Evolutionary conservation across 2,113 vertebrate genomes (phyloP), one percentile per base, ranked within the genome.

Genomic region (Tachycineta bicolor): DNA sequence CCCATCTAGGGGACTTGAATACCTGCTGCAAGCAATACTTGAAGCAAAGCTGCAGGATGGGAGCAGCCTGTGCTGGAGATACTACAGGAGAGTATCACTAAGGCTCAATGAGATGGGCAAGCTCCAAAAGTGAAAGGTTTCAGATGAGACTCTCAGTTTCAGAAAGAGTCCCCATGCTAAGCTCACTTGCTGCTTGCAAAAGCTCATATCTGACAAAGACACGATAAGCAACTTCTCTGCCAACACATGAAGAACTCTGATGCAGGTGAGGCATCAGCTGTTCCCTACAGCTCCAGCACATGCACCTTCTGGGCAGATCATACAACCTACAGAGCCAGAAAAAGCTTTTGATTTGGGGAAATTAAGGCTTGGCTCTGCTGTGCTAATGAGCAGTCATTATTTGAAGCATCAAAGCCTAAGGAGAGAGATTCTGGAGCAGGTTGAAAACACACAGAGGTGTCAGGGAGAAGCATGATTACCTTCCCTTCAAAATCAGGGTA

Each of bases 201-300:
- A 46, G 18, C 39, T 83, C 25, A 9, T 87, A 34, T 70, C 41
- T 21, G 67, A 52, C 24, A 64, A 55, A 86, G 37, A 60, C 9
- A 25, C 3, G 14, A 53, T 44, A 49, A 89, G 16, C 24, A 60
- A 47, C 75, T 81, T 89, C 37, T 78, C 44, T 94, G 64, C 33
- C 10, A 14, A 5, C 31, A 16, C 31, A 53, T 0, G 0, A 39
- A 43, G 76, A 59, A 23, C 39, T 46, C 10, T 23, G 43, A 52
- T 62, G 18, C 3, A 0, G 31, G 63, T 58, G 29, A 69, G 25
- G 20, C n/a, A 41, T n/a, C 58, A 80, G 29, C 46, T 37, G 18
- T 20, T 56, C 28, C 60, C 71, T 47, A 26, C 34, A 53, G 53
- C 55, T 74, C 33, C 33, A 74, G 31, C 17, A 55, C 39, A 67